Conservation (phyloP, 2,113 vertebrate species). For the Hemichromis elongatus region DNA sequence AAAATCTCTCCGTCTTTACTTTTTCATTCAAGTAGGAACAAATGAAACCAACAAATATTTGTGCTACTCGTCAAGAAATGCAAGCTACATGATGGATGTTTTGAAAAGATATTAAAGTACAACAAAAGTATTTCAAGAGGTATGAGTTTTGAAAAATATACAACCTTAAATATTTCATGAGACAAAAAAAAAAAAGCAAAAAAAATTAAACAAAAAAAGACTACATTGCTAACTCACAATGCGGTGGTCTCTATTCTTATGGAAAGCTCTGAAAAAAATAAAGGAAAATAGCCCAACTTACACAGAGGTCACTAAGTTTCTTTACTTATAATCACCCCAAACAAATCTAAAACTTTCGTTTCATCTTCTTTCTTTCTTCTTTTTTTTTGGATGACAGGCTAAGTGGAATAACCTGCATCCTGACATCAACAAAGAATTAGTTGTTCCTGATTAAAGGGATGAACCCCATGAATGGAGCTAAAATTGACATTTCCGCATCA, state of each 20-base stretch:
- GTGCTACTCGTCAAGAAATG: constrained; percentile 54
- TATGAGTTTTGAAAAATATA: constrained; percentile 62
- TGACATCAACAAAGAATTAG: constrained; percentile 62
- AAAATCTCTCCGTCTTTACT: constrained; percentile 12
- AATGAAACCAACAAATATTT: constrained; percentile 48
- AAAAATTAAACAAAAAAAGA: constrained; percentile 45
- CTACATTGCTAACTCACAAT: constrained; percentile 73
- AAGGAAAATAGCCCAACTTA: constrained; percentile 29
- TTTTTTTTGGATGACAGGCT: constrained; percentile 28
- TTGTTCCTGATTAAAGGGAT: constrained; percentile 52
- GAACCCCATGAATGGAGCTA: constrained; percentile 13
- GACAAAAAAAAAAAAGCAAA: constrained; percentile 27
- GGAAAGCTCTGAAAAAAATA: constrained; percentile 53
- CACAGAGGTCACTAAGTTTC: constrained; percentile 52
- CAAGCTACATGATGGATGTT: constrained; percentile 55
- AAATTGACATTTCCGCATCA: not conserved
- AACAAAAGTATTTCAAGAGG: constrained; percentile 58
- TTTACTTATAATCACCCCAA: constrained; percentile 12
- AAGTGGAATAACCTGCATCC: constrained; percentile 39
- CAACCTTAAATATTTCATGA: constrained; percentile 44
- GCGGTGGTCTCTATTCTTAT: constrained; percentile 70
- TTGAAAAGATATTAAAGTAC: constrained; percentile 52
- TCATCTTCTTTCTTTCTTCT: not conserved
- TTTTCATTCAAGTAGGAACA: constrained; percentile 54
- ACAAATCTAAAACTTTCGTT: not conserved